Percentiles rank a stretch among this genome's conserved stretches.
These are phyloP conservation scores for Mycogona germanica DNA, from an alignment of 2,888 invertebrate genomes.

Conservation along the genomic window DNA sequence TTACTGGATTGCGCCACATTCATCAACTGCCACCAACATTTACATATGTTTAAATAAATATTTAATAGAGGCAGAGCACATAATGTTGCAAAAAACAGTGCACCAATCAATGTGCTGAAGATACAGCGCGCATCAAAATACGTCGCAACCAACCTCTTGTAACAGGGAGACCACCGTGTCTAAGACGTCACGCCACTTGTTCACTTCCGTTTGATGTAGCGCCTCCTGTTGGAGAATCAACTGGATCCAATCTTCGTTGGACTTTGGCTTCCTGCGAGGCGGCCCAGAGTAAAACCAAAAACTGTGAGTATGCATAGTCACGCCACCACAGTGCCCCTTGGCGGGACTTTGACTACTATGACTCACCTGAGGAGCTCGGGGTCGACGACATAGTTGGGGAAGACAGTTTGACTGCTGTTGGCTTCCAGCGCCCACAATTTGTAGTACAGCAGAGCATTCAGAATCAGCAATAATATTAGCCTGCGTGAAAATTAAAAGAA, in stretches of 20 bases:
- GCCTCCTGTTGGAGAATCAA: slow-evolving; percentile 66
- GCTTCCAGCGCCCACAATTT: slow-evolving; percentile 63
- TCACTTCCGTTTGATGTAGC: slow-evolving; percentile 65
- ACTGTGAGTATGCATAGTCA: neutral
- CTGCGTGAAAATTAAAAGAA: slow-evolving; percentile 13
- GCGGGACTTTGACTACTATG: neutral
- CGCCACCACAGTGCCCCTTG: neutral
- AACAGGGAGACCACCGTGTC: slow-evolving; percentile 33
- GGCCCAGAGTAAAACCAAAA: slow-evolving; percentile 14
- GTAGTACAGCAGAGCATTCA: slow-evolving; percentile 70
- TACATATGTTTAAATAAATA: too few species aligned
- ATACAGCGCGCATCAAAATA: too few species aligned
- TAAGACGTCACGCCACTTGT: slow-evolving; percentile 55
- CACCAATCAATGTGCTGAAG: too few species aligned
- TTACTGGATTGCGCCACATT: neutral
- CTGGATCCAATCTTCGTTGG: slow-evolving; percentile 68
- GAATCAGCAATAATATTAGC: slow-evolving; percentile 48
- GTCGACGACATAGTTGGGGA: slow-evolving; percentile 3
- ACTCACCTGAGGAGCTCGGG: slow-evolving; percentile 9
- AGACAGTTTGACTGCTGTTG: slow-evolving; percentile 20
- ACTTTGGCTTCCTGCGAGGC: slow-evolving; percentile 40
- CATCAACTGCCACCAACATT: too few species aligned
- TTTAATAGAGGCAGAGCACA: too few species aligned
- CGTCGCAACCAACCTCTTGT: slow-evolving; percentile 30
- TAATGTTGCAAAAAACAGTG: too few species aligned